Evolutionary conservation across 2,888 invertebrate genomes (phyloP).

Genomic region (Tachina grossa): DNA sequence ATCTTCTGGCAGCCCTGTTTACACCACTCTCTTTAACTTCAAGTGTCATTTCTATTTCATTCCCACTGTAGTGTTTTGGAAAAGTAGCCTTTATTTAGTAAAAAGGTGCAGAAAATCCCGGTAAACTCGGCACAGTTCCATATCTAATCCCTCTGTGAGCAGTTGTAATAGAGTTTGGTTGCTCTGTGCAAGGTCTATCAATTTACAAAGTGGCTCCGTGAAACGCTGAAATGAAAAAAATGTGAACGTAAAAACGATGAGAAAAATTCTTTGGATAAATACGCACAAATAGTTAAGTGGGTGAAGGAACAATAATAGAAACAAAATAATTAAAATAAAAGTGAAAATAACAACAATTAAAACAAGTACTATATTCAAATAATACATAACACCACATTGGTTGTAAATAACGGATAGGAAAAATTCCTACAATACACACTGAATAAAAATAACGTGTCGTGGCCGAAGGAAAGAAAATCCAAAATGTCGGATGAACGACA

Average conservation of each 20-base stretch:
- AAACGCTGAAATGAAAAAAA: conserved; percentile 27
- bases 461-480: conserved; percentile 63
- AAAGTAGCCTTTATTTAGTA: conserved; percentile 40
- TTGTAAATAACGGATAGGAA: conserved; percentile 44
- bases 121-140: conserved; percentile 70
- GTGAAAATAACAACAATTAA: conserved; percentile 51
- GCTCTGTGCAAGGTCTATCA: conserved; percentile 31
- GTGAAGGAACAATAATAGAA: conserved; percentile 66
- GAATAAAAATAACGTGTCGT: conserved; percentile 53
- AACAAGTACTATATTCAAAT: conserved; percentile 6
- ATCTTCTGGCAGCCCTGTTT: too few species aligned
- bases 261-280: conserved; percentile 50
- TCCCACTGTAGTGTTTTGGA: conserved; percentile 14
- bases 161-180: conserved; percentile 55
- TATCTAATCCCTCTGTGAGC: conserved; percentile 68
- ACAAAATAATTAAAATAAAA: conserved; percentile 63
- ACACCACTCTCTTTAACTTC: conserved; percentile 19
- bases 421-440: conserved; percentile 47
- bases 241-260: conserved; percentile 55
- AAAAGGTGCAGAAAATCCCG: conserved; percentile 62
- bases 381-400: conserved; percentile 10
- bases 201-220: too few species aligned
- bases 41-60: not conserved
- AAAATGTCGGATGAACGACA: conserved; percentile 72
- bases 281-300: conserved; percentile 67